Evolutionary conservation across 2,797 vertebrate species (phyloP).

Genomic region (Danio aesculapii): DNA sequence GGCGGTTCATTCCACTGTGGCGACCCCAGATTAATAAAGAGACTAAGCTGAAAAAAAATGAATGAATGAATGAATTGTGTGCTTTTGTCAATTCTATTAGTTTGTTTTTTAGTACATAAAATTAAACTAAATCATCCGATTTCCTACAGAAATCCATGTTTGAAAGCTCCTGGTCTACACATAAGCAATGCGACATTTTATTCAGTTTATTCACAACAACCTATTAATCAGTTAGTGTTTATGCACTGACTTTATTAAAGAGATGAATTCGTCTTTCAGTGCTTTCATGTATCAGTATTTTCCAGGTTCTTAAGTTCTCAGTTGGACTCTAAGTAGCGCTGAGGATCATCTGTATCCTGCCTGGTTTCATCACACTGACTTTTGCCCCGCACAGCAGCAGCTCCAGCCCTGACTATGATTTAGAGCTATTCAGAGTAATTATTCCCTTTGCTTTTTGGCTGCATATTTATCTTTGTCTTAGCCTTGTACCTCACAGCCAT

Average conservation of each 20-base stretch:
- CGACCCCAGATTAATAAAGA: too few relatives aligned
- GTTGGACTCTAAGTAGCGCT: neutral
- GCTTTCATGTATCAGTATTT: neutral
- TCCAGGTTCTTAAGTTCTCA: neutral
- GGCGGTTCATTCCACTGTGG: too few relatives aligned
- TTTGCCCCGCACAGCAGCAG: conserved; percentile 6
- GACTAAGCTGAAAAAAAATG: too few relatives aligned
- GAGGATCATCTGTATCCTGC: conserved; percentile 25
- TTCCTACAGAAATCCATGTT: neutral
- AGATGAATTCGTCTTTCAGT: neutral
- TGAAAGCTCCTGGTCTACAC: neutral
- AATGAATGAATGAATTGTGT: too few relatives aligned
- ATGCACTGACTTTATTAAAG: neutral
- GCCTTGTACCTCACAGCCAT: conserved; percentile 54
- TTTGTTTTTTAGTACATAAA: neutral
- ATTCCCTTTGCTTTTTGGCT: conserved; percentile 60
- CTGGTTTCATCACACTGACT: conserved; percentile 23
- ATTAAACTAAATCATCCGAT: neutral
- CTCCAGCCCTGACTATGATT: conserved; percentile 41
- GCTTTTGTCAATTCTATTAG: neutral
- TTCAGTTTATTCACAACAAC: neutral
- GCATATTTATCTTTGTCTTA: conserved; percentile 61
- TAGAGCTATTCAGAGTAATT: conserved; percentile 61
- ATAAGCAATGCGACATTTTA: neutral
- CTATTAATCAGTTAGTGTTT: neutral